Conservation (phyloP, 1,140 invertebrate species). For the Episyrphus balteatus region DNA sequence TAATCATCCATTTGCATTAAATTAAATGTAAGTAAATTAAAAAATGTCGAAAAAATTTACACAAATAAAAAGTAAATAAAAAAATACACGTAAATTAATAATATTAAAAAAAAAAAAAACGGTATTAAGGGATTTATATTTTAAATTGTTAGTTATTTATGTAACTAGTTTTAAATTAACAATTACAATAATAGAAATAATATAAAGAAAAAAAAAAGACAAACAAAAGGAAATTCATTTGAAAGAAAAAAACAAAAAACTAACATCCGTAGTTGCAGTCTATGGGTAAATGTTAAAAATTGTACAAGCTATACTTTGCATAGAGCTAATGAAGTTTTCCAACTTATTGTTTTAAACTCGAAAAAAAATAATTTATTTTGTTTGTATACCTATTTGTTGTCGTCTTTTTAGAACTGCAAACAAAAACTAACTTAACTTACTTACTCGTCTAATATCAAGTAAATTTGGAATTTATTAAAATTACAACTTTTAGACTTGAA, state of each 20-base stretch:
- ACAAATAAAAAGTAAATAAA: conserved; percentile 4
- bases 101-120: neutral
- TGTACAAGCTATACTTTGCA: conserved; percentile 79
- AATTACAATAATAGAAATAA: neutral
- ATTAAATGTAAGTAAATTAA: neutral
- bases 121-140: conserved; percentile 3
- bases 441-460: no score
- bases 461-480: no score
- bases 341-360: neutral
- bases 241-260: conserved; percentile 1
- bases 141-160: conserved; percentile 12
- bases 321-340: conserved; percentile 79
- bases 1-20: neutral
- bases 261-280: neutral
- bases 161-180: conserved; percentile 9
- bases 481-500: neutral
- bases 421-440: no score
- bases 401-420: neutral
- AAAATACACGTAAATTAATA: no score
- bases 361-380: neutral
- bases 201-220: neutral
- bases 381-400: neutral
- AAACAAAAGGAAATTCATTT: no score
- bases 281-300: no score
- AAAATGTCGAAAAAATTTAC: neutral